phyloP scores from a whole-genome alignment of 2,797 vertebrate species.

The Poeciliopsis presidionis region DNA sequence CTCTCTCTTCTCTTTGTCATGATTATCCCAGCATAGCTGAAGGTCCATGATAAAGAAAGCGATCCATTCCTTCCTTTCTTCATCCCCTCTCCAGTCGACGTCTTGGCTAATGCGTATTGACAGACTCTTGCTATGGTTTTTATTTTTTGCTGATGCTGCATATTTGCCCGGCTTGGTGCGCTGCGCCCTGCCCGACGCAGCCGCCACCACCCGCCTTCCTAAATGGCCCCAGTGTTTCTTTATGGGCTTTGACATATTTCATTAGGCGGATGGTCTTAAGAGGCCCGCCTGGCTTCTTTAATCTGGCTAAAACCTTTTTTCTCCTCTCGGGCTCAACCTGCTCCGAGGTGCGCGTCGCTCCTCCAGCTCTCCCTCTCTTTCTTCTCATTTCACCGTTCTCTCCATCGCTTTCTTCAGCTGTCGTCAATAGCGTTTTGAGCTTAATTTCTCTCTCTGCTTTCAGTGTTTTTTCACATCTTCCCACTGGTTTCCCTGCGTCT shows the following conservation, averaged over 20 bases:
- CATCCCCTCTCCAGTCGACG: constrained; percentile 67
- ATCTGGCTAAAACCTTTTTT: constrained; percentile 87
- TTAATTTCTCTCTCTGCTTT: constrained; percentile 13
- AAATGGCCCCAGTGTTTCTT: constrained; percentile 88
- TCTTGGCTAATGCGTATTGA: constrained; percentile 90
- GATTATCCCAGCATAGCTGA: constrained; percentile 53
- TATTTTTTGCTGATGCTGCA: constrained; percentile 73
- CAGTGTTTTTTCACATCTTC: constrained; percentile 17
- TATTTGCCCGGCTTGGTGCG: constrained; percentile 47
- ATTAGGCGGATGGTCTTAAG: constrained; percentile 96
- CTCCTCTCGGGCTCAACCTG: constrained; percentile 51
- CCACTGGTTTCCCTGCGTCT: constrained; percentile 44
- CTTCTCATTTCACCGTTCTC: constrained; percentile 47
- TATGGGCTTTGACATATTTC: constrained; percentile 96
- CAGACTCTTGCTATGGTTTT: constrained; percentile 81
- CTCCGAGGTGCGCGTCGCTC: constrained; percentile 45
- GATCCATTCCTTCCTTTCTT: constrained; percentile 59
- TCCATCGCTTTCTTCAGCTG: constrained; percentile 38
- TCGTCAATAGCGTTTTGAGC: constrained; percentile 45
- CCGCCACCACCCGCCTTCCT: constrained; percentile 38
- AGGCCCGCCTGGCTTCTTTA: constrained; percentile 88
- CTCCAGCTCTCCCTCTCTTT: constrained; percentile 38
- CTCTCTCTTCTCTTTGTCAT: not conserved
- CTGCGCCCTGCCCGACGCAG: constrained; percentile 1
- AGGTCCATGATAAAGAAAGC: constrained; percentile 56